A percentile compares a stretch with the other conserved stretches of the same genome.
These are phyloP conservation scores for Pelagia noctiluca DNA, from an alignment of 30 jellyfish, hydroid and myxozoan species.

Conservation along the genomic window DNA sequence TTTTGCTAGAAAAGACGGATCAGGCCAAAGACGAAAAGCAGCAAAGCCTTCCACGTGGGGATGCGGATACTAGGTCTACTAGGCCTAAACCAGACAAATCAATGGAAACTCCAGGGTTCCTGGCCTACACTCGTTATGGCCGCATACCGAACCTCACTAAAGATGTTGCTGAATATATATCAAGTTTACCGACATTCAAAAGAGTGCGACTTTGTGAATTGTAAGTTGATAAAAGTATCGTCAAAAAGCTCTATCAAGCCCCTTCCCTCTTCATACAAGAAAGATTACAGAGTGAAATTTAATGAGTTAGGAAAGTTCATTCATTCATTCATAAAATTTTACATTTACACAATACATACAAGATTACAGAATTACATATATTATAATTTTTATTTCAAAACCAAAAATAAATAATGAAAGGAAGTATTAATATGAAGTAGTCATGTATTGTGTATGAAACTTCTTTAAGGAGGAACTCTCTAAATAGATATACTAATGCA, in stretches of 20 bases:
- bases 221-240: constrained; percentile 11
- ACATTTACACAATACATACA: no score
- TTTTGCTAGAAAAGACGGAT: no score
- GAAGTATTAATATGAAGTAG: no score
- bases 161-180: constrained; percentile 48
- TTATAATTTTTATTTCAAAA: no score
- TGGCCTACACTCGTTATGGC: constrained; percentile 78
- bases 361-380: no score
- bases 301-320: neutral
- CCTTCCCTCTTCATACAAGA: neutral
- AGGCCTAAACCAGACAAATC: neutral
- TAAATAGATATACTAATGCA: no score
- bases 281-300: neutral
- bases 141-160: constrained; percentile 77
- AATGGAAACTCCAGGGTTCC: constrained; percentile 63
- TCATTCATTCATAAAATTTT: no score
- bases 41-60: no score
- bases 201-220: constrained; percentile 52
- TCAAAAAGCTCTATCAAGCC: neutral
- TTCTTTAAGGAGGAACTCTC: no score
- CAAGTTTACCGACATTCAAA: constrained; percentile 3
- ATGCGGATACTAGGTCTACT: neutral
- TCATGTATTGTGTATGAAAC: no score
- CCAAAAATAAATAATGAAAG: no score
- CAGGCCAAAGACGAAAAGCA: no score